Base-by-base conservation (phyloP, 2,888 invertebrate genomes). In the Erebia palarica region DNA sequence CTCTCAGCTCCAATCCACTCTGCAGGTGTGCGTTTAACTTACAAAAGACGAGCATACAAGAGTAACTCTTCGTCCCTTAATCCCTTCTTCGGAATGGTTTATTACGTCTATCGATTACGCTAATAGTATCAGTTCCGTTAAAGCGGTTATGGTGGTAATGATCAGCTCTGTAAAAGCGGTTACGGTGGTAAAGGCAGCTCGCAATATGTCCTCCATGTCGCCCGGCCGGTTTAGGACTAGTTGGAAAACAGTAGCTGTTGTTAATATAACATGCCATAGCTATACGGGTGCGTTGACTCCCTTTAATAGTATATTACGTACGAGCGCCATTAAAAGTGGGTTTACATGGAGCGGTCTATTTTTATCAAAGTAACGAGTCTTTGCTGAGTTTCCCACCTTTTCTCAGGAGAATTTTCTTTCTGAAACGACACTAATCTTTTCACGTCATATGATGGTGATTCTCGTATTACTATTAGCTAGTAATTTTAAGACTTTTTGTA, bases 271-370 rank as follows among this genome's bases (percentile, higher is more conserved):
- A 83, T 80, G 78, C 84, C 84, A 83, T 89, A 88, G 86, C 86
- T 85, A 79, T 80, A 78, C 82, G 86, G 82, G 91, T 85, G 84
- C 91, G 86, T 89, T 90, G 91, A 91, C 92, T 91, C 87, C 89
- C 83, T 88, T 86, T 91, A 91, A 91, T 91, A 89, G 87, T 89
- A 87, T 85, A 87, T 89, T 91, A 88, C 91, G 88, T 84, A 87
- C 85, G 80, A 81, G 80, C 79, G 75, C 77, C 74, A 78, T 78
- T 78, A 70, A 67, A 69, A 76, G 64, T 66, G 11, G 81, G 86
- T 66, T 88, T 84, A 89, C 80, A 90, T 89, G 85, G 73, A 9
- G 76, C 60, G 67, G 47, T 27, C 13, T 44, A 21, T 47, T 58
- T 60, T 16, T 60, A 27, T 14, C 27, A 27, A 18, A 21, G 57